phyloP scores from a whole-genome alignment of 23 tunicate species.

The Halocynthia roretzi region DNA sequence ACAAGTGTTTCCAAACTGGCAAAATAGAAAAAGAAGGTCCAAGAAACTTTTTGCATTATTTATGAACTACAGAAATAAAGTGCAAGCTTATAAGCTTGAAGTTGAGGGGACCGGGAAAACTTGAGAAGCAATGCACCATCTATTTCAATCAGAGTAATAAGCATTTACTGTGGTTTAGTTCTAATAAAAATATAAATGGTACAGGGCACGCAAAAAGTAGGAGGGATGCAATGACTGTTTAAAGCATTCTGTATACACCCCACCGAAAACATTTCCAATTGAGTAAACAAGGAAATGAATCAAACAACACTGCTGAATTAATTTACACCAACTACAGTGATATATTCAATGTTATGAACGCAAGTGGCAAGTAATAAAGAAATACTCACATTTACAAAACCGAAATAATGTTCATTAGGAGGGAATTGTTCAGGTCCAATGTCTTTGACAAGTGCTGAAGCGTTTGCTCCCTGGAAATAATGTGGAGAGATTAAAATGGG shows the following conservation, averaged over 20 bases:
- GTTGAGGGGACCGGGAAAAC: too few species aligned
- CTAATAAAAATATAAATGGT: not conserved
- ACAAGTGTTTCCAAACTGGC: slow-evolving; percentile 97
- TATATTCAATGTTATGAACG: too few species aligned
- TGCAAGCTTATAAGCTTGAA: too few species aligned
- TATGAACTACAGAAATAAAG: too few species aligned
- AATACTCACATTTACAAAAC: slow-evolving; percentile 77
- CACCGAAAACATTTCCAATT: not conserved
- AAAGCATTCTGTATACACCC: not conserved
- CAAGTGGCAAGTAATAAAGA: not conserved
- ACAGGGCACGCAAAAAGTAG: not conserved
- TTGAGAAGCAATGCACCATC: too few species aligned
- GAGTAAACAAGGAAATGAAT: too few species aligned
- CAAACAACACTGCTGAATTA: too few species aligned
- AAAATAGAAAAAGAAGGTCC: slow-evolving; percentile 2
- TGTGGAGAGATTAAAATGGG: too few species aligned
- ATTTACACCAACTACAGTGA: too few species aligned
- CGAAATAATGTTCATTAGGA: slow-evolving; percentile 78
- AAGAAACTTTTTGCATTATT: not conserved
- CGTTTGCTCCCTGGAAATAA: slow-evolving; percentile 79
- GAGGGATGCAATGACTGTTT: not conserved
- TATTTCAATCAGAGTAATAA: too few species aligned
- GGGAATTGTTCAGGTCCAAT: slow-evolving; percentile 67
- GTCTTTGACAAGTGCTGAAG: slow-evolving; percentile 88
- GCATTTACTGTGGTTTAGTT: not conserved